Conservation (phyloP, 37 sponge, comb jelly and placozoan species). For the Aplysina aerophoba region DNA sequence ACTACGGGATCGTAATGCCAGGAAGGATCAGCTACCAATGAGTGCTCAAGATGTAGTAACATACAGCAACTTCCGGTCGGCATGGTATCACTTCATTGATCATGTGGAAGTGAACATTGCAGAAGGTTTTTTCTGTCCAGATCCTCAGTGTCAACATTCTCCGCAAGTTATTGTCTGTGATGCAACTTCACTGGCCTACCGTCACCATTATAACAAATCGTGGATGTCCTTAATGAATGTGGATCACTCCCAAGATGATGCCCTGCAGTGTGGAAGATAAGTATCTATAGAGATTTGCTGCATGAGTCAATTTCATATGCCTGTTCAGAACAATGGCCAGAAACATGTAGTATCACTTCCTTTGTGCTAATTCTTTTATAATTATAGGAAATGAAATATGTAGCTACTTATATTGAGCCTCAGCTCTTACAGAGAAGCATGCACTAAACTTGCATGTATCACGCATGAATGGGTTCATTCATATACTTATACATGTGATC, state of each 20-base stretch:
- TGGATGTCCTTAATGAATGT: conserved; percentile 1
- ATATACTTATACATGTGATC: no score
- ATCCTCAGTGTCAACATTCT: not conserved
- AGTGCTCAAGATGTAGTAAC: not conserved
- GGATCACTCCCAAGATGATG: not conserved
- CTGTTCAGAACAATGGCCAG: no score
- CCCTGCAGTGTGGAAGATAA: conserved; percentile 25
- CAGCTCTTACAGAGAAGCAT: no score
- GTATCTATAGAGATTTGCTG: no score
- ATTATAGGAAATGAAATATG: no score
- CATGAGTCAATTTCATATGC: no score
- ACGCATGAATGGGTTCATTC: no score
- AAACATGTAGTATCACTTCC: no score
- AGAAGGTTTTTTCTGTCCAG: not conserved
- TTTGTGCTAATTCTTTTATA: no score
- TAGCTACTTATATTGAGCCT: no score
- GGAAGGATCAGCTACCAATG: not conserved
- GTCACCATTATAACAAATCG: not conserved
- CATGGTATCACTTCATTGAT: conserved; percentile 19
- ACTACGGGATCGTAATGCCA: not conserved
- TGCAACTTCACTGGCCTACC: conserved; percentile 17
- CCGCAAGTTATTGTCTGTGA: conserved; percentile 1
- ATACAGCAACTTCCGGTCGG: conserved; percentile 10
- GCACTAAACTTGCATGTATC: no score
- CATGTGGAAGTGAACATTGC: not conserved